These are phyloP conservation scores for Ditylenchus weischeri DNA, from an alignment of 2,888 invertebrate genomes.

Conservation along the genomic window DNA sequence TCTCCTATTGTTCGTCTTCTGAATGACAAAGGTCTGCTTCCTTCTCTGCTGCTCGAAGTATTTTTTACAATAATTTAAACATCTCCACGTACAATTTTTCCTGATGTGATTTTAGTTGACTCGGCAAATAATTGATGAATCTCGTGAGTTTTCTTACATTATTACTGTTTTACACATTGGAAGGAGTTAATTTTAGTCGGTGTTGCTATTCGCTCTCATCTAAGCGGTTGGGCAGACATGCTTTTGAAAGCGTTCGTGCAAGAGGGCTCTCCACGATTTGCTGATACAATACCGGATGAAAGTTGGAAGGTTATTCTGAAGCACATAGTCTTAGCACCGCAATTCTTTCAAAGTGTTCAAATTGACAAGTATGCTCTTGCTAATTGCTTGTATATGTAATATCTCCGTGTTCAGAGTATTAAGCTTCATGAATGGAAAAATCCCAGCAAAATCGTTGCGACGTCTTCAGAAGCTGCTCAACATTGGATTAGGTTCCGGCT, in stretches of 20 bases:
- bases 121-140: constrained; percentile 1
- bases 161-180: too few species aligned
- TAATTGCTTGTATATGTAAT: background rate
- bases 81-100: background rate
- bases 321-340: constrained; percentile 20
- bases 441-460: background rate
- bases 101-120: constrained; percentile 1
- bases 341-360: constrained; percentile 18
- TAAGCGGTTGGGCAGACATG: constrained; percentile 9
- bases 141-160: background rate
- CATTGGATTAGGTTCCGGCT: constrained; percentile 1
- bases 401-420: background rate
- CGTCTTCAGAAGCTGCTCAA: background rate
- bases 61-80: background rate
- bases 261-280: background rate
- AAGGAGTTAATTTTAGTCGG: background rate
- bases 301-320: constrained; percentile 22
- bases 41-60: constrained; percentile 12
- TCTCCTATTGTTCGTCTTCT: constrained; percentile 9
- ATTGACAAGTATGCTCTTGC: constrained; percentile 1
- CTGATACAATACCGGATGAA: constrained; percentile 16
- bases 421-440: background rate
- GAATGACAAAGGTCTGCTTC: constrained; percentile 5
- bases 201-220: background rate
- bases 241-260: constrained; percentile 13